These are phyloP conservation scores for Drosophila mettleri DNA, from an alignment of 2,888 invertebrate genomes.

Conservation along the genomic window DNA sequence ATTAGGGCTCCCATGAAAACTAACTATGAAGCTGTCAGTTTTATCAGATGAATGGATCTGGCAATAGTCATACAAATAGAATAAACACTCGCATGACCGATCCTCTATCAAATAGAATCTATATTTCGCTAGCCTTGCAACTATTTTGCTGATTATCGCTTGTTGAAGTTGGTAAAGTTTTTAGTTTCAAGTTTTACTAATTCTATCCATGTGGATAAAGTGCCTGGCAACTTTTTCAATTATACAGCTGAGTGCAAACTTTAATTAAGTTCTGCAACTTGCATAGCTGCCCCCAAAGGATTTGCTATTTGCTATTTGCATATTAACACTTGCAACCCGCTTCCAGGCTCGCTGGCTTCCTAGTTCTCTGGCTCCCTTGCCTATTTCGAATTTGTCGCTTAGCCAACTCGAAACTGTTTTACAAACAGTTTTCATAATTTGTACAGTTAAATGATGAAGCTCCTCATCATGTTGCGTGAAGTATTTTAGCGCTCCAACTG, in stretches of 20 bases:
- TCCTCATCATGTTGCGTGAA: neutral
- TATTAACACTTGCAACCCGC: neutral
- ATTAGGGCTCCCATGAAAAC: neutral
- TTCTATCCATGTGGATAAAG: constrained; percentile 11
- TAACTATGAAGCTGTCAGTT: neutral
- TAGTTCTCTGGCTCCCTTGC: neutral
- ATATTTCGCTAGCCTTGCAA: neutral
- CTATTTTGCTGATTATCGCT: neutral
- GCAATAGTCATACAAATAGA: neutral
- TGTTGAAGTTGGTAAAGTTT: neutral
- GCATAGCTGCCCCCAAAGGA: neutral
- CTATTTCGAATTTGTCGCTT: neutral
- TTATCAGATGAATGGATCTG: neutral
- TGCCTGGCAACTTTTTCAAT: constrained; percentile 12
- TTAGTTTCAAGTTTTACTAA: neutral
- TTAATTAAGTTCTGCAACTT: constrained; percentile 11
- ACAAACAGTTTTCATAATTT: neutral
- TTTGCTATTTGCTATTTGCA: constrained; percentile 4
- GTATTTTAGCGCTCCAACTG: neutral
- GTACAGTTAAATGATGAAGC: neutral
- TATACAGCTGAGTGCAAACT: constrained; percentile 13
- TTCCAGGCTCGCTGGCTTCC: neutral
- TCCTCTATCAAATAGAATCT: neutral
- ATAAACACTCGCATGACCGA: constrained; percentile 5
- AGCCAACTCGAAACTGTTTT: constrained; percentile 1